phyloP scores from a whole-genome alignment of 2,888 invertebrate genomes.

The Acholoe squamosa region DNA sequence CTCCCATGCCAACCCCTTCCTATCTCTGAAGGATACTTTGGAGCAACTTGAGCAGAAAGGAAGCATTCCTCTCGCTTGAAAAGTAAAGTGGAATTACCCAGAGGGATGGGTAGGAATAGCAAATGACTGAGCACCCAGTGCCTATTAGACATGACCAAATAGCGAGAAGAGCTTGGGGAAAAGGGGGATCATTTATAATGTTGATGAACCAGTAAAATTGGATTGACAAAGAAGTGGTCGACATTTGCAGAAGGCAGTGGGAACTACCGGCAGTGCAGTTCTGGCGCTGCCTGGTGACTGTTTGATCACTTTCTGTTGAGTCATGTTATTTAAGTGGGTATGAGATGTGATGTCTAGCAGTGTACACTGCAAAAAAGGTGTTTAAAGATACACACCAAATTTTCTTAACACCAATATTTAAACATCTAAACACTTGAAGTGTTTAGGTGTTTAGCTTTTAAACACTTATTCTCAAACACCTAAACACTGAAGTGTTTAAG shows the following conservation, averaged over 20 bases:
- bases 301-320: background rate
- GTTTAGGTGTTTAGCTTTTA: too few relatives aligned
- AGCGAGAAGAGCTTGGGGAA: background rate
- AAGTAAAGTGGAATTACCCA: background rate
- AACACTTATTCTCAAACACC: too few relatives aligned
- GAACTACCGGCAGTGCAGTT: background rate
- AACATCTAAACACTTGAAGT: too few relatives aligned
- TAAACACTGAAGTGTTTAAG: too few relatives aligned
- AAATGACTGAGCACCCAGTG: background rate
- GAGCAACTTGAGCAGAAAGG: constrained; percentile 52
- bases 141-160: background rate
- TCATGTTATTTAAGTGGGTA: background rate
- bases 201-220: background rate
- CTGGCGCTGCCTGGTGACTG: background rate
- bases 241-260: background rate
- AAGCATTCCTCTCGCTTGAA: background rate
- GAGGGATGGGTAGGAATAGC: constrained; percentile 1
- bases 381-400: too few relatives aligned
- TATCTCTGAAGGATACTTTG: background rate
- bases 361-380: too few relatives aligned
- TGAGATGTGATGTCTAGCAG: background rate
- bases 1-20: background rate
- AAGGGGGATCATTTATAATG: background rate
- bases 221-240: background rate
- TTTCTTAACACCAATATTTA: too few relatives aligned